phyloP scores from a whole-genome alignment of 2,888 invertebrate species.

The Drosophila antonietae region DNA sequence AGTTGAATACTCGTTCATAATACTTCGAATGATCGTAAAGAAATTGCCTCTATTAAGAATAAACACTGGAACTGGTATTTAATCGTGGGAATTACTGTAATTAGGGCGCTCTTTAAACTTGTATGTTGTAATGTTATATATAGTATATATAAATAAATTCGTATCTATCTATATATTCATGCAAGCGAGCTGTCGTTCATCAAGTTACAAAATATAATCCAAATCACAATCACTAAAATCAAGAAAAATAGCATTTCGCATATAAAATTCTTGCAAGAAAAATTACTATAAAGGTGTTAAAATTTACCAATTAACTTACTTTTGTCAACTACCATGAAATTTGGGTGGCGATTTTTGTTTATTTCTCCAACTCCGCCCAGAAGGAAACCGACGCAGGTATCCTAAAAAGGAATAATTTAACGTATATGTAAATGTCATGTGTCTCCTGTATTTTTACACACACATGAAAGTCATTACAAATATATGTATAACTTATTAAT shows the following conservation, averaged over 20 bases:
- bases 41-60: neutral
- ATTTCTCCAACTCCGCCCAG: slow-evolving; percentile 68
- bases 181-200: neutral
- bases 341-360: slow-evolving; percentile 49
- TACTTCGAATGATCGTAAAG: too few species aligned
- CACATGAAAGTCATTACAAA: neutral
- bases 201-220: neutral
- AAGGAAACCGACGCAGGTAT: slow-evolving; percentile 68
- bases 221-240: neutral
- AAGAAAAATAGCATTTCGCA: neutral
- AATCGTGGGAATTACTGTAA: neutral
- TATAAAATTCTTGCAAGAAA: neutral
- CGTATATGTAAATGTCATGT: neutral
- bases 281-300: neutral
- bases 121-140: neutral
- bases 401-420: slow-evolving; percentile 28
- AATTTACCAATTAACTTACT: slow-evolving; percentile 24
- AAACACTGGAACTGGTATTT: neutral
- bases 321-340: slow-evolving; percentile 65
- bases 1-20: too few species aligned
- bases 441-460: too few species aligned
- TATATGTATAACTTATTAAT: neutral
- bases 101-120: neutral
- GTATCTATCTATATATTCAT: too few species aligned
- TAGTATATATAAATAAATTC: neutral